Conservation (phyloP, 2,888 invertebrate species). For the Phanerotoma sp. region DNA sequence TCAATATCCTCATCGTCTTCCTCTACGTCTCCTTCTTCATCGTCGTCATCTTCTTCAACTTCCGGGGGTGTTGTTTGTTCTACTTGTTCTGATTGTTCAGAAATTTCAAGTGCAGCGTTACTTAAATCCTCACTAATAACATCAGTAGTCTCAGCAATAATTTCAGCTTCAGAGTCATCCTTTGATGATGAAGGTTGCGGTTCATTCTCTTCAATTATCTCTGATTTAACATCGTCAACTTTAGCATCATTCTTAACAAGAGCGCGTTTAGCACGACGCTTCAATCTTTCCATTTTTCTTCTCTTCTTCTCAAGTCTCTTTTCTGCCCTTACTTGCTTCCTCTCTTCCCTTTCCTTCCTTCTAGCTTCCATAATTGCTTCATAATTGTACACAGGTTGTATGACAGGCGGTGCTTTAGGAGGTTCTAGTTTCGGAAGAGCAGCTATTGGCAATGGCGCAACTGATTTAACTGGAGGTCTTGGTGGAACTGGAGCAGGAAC, state of each 20-base stretch:
- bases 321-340: slow-evolving; percentile 46
- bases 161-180: slow-evolving; percentile 2
- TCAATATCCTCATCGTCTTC: slow-evolving; percentile 33
- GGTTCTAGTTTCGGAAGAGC: slow-evolving; percentile 28
- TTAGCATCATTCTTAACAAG: slow-evolving; percentile 3
- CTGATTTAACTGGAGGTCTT: slow-evolving; percentile 27
- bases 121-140: slow-evolving; percentile 33
- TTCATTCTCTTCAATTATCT: slow-evolving; percentile 8
- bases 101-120: slow-evolving; percentile 4
- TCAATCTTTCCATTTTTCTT: slow-evolving; percentile 46
- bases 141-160: too few relatives aligned
- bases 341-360: slow-evolving; percentile 50
- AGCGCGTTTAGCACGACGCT: slow-evolving; percentile 42
- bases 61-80: slow-evolving; percentile 20
- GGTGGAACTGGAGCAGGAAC: slow-evolving; percentile 37
- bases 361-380: slow-evolving; percentile 53
- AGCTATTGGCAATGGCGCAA: slow-evolving; percentile 33
- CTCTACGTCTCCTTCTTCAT: slow-evolving; percentile 38
- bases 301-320: slow-evolving; percentile 49
- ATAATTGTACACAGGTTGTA: slow-evolving; percentile 53
- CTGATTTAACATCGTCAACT: slow-evolving; percentile 21
- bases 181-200: slow-evolving; percentile 24
- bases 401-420: slow-evolving; percentile 26
- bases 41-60: slow-evolving; percentile 33
- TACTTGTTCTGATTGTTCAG: not conserved